A percentile compares a stretch with the other conserved stretches of the same genome.
Evolutionary conservation across 2,797 vertebrate species (phyloP).

Genomic region (Thamnophis elegans): DNA sequence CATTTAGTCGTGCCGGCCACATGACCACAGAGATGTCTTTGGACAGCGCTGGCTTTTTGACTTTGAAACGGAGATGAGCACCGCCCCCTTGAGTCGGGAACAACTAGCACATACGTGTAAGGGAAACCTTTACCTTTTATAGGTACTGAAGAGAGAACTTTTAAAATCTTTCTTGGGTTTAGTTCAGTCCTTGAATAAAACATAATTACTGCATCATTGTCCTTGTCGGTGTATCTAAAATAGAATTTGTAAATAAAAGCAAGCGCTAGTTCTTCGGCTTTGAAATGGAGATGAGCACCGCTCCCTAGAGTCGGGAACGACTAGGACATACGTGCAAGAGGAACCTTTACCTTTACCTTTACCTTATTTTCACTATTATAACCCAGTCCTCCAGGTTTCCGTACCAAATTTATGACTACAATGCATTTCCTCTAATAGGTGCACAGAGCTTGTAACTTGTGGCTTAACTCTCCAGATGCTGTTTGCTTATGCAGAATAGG

Average conservation of each 20-base stretch:
- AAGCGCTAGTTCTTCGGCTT: neutral
- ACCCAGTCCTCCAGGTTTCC: neutral
- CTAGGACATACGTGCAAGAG: too few species aligned
- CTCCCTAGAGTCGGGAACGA: too few species aligned
- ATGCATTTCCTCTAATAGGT: neutral
- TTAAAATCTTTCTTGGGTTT: neutral
- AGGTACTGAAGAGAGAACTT: neutral
- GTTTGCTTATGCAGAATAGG: neutral
- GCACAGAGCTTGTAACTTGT: neutral
- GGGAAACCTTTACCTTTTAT: too few species aligned
- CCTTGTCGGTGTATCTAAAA: neutral
- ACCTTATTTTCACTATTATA: neutral
- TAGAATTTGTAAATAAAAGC: constrained; percentile 5
- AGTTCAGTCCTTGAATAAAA: constrained; percentile 12
- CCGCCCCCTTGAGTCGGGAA: too few species aligned
- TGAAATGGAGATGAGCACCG: too few species aligned
- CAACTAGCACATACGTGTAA: too few species aligned
- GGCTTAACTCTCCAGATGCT: neutral
- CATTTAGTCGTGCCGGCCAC: too few species aligned
- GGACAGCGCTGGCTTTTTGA: too few species aligned
- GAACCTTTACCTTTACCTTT: neutral
- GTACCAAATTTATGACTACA: neutral
- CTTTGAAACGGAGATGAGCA: too few species aligned
- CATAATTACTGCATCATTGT: neutral
- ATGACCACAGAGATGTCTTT: too few species aligned